Evolutionary conservation across 2,797 vertebrate genomes (phyloP), one percentile per base, ranked within the genome.

Genomic region (Paedocypris micromegethes): DNA sequence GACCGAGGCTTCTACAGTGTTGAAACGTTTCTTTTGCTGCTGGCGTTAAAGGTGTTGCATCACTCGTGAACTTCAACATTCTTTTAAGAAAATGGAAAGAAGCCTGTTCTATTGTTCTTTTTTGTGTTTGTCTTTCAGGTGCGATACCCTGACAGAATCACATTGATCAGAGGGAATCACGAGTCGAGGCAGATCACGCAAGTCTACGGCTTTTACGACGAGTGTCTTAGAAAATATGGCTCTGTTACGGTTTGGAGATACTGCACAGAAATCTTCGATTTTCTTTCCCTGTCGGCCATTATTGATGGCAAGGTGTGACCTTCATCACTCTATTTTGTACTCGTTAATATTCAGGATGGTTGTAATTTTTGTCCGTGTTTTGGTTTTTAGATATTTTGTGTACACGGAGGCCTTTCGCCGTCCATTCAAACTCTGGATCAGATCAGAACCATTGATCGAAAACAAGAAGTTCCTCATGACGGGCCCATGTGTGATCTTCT

Each of bases 221-320:
- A 98, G 83, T 98, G 95, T 59, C 88, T 96, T 70, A 89, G 93
- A 70, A 98, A 97, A 60, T 98, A 97, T 0, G 95, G 95, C 80
- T 98, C 95, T 0, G 94, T 97, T 78, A 96, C 95, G 0, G 95
- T 98, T 5, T 98, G 95, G 95, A 85, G 95, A 74, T 98, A 98
- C 87, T 98, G 95, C 89, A 98, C 95, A 0, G 95, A 97, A 88
- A 97, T 97, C 81, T 98, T 97, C 3, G 94, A 98, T 88, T 98
- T 96, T 89, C 86, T 98, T 80, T 96, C 94, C 66, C 91, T 98
- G 58, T 97, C 95, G 0, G 95, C 95, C 66, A 96, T 97, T 77
- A 95, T 98, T 0, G 94, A 97, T 59, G 94, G 95, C 78, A 97
- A 97, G 93, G 95, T 97, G 53, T 37, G 78, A 75, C 23, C 5